Evolutionary conservation across 2,797 vertebrate genomes (phyloP).

Genomic region (Hybognathus amarus): DNA sequence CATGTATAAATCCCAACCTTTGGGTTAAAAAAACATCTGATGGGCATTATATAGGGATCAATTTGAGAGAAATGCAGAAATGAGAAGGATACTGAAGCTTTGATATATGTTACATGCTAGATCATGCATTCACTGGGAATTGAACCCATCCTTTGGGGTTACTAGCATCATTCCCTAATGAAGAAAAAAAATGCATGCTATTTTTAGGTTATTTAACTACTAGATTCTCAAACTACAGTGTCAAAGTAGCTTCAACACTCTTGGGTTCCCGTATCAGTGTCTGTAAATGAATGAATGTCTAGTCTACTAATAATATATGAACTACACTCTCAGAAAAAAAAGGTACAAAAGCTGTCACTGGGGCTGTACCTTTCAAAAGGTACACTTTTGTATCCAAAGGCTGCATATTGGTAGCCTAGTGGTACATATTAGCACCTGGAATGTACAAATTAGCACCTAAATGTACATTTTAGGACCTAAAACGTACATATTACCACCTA

Average conservation of each 20-base stretch:
- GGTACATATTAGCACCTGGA: too few relatives aligned
- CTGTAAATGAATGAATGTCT: not conserved
- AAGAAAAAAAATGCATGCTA: not conserved
- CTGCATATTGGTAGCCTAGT: too few relatives aligned
- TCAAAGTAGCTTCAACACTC: not conserved
- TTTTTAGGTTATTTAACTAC: too few relatives aligned
- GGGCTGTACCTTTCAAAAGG: too few relatives aligned
- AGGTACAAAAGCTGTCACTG: too few relatives aligned
- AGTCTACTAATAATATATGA: not conserved
- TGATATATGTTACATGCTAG: not conserved
- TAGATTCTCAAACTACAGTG: not conserved
- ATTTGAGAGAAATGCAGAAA: conserved; percentile 35
- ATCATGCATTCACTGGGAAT: not conserved
- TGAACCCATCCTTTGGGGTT: not conserved
- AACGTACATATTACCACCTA: too few relatives aligned
- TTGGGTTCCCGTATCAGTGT: too few relatives aligned
- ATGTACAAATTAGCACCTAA: too few relatives aligned
- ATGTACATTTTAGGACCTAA: too few relatives aligned
- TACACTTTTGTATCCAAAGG: too few relatives aligned
- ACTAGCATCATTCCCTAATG: not conserved
- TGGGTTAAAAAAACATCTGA: conserved; percentile 26
- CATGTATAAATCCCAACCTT: conserved; percentile 70
- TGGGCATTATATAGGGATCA: not conserved
- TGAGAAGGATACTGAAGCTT: conserved; percentile 37
- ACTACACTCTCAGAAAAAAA: too few relatives aligned